Evolutionary conservation across 2,797 vertebrate species (phyloP).

Genomic region (Enteromius unitaeniatus): DNA sequence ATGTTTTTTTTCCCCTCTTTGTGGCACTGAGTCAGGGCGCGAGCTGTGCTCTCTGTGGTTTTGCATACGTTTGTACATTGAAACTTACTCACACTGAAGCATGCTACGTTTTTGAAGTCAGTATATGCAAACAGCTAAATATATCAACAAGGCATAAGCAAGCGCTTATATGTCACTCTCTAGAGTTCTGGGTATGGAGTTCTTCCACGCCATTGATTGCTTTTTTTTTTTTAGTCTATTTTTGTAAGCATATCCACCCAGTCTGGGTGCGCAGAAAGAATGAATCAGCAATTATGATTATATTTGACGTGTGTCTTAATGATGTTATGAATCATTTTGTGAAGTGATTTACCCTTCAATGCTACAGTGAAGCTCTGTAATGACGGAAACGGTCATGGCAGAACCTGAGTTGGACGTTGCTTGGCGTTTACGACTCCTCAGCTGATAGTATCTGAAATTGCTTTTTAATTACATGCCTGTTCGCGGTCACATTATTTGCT

Average conservation of each 20-base stretch:
- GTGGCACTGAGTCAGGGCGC: slow-evolving; percentile 6
- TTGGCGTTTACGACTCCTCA: background rate
- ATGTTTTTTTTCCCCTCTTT: slow-evolving; percentile 8
- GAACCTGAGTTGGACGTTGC: background rate
- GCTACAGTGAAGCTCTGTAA: background rate
- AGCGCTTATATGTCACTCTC: slow-evolving; percentile 14
- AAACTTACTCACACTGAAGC: slow-evolving; percentile 12
- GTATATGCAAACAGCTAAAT: slow-evolving; percentile 38
- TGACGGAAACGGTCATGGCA: background rate
- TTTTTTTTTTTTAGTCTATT: background rate
- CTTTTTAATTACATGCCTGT: background rate
- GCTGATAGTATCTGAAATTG: background rate
- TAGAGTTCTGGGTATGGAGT: slow-evolving; percentile 1
- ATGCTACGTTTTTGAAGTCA: slow-evolving; percentile 34
- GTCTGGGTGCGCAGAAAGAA: slow-evolving; percentile 13
- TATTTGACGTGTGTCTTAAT: background rate
- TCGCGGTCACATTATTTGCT: slow-evolving; percentile 5
- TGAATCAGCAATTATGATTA: slow-evolving; percentile 20
- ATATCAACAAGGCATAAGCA: slow-evolving; percentile 24
- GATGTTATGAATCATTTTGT: slow-evolving; percentile 6
- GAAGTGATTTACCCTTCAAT: background rate
- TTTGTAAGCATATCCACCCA: background rate
- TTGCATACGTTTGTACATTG: background rate
- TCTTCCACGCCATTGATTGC: background rate
- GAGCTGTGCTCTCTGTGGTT: background rate